phyloP scores from a whole-genome alignment of 2,797 vertebrate genomes.

The Triplophysa bombifrons region DNA sequence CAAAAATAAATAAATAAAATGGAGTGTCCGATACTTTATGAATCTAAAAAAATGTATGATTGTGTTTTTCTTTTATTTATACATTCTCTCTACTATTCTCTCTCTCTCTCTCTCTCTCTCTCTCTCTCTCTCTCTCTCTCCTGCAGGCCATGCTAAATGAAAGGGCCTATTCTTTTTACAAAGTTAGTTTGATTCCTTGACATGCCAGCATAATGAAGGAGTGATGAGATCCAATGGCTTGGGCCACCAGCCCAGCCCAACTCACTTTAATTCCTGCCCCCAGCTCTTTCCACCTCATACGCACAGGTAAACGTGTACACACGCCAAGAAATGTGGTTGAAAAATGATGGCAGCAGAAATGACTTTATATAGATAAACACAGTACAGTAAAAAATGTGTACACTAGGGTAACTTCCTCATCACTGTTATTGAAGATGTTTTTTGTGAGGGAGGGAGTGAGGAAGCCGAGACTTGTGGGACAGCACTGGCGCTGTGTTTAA shows the following conservation, averaged over 20 bases:
- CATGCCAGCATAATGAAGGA: constrained; percentile 56
- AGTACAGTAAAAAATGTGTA: background rate
- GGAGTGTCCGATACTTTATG: background rate
- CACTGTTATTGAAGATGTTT: constrained; percentile 43
- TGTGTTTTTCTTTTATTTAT: too few relatives aligned
- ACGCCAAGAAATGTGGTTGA: constrained; percentile 20
- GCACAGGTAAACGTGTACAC: constrained; percentile 30
- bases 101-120: constrained; percentile 3
- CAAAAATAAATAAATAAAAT: background rate
- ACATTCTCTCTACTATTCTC: too few relatives aligned
- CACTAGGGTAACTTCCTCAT: constrained; percentile 38
- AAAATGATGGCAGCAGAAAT: constrained; percentile 35
- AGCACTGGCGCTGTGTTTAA: background rate
- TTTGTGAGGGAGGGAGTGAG: background rate
- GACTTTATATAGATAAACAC: constrained; percentile 47
- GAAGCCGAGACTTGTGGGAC: background rate
- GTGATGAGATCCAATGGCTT: constrained; percentile 64
- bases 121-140: constrained; percentile 9
- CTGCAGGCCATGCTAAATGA: constrained; percentile 38
- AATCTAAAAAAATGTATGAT: background rate
- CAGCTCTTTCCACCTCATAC: constrained; percentile 41
- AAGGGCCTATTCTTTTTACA: constrained; percentile 54
- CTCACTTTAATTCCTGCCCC: constrained; percentile 47
- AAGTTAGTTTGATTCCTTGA: constrained; percentile 50
- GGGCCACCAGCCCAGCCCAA: constrained; percentile 54